phyloP scores from a whole-genome alignment of 2,797 vertebrate species.

The Myotis vivesi region DNA sequence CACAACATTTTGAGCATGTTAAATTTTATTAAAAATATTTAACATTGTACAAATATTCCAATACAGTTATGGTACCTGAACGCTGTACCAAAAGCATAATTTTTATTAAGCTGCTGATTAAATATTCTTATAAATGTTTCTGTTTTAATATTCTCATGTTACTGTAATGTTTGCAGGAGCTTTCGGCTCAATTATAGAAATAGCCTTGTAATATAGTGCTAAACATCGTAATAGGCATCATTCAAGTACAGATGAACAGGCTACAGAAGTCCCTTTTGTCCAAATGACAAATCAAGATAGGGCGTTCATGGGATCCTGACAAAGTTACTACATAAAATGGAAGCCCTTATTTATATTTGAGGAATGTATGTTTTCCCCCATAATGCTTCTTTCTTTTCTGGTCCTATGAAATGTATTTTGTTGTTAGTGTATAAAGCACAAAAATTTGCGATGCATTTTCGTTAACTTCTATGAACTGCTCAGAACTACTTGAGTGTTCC shows the following conservation, averaged over 20 bases:
- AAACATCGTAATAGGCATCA: conserved; percentile 38
- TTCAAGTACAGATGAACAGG: conserved; percentile 47
- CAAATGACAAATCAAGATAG: conserved; percentile 45
- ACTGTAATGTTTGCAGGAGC: conserved; percentile 31
- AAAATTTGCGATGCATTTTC: conserved; percentile 19
- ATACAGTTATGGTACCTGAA: conserved; percentile 76
- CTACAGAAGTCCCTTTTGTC: conserved; percentile 41
- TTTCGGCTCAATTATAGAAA: conserved; percentile 63
- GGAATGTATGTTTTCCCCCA: conserved; percentile 30
- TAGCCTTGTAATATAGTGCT: conserved; percentile 13
- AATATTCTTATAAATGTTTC: conserved; percentile 58
- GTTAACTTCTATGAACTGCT: conserved; percentile 41
- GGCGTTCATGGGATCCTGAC: conserved; percentile 37
- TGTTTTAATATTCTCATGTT: conserved; percentile 55
- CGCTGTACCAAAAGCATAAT: conserved; percentile 74
- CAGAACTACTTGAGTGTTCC: conserved; percentile 17
- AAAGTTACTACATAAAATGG: conserved; percentile 55
- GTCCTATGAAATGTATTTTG: conserved; percentile 35
- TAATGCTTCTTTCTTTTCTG: neutral
- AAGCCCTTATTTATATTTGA: conserved; percentile 41
- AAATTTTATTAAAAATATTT: conserved; percentile 80
- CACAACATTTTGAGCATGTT: conserved; percentile 79
- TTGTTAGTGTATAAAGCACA: conserved; percentile 25
- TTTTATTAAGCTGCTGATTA: conserved; percentile 71
- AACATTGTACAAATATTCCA: conserved; percentile 79